These are phyloP conservation scores for Caenorhabditis brenneri DNA, from an alignment of 1,140 invertebrate species.

Conservation along the genomic window DNA sequence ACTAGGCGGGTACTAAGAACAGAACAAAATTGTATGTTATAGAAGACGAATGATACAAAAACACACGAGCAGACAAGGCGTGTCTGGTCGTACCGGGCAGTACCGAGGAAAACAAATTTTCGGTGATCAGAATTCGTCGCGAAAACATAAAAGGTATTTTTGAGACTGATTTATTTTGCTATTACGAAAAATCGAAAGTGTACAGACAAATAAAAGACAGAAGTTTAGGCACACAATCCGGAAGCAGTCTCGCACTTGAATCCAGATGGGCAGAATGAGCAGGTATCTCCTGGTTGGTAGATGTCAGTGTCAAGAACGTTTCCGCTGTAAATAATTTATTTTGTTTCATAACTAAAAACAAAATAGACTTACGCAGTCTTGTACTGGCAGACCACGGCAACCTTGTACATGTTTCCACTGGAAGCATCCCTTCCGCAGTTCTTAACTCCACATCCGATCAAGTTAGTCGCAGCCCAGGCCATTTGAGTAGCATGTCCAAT, in stretches of 20 bases:
- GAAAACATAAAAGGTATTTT: no score
- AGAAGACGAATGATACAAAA: no score
- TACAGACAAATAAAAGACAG: background rate
- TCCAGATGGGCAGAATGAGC: background rate
- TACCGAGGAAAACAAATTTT: no score
- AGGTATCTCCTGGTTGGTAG: background rate
- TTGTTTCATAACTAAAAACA: background rate
- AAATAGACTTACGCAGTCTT: background rate
- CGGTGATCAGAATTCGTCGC: no score
- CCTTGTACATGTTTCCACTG: background rate
- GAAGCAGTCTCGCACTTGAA: background rate
- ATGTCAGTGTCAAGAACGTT: background rate
- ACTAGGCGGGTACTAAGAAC: no score
- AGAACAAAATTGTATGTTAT: no score
- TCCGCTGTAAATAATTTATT: background rate
- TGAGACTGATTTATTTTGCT: background rate
- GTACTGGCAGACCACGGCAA: conserved; percentile 37
- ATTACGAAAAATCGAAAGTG: background rate
- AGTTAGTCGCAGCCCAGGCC: conserved; percentile 24
- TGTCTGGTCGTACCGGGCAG: no score
- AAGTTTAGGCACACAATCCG: background rate
- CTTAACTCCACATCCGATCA: conserved; percentile 40
- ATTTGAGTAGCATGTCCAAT: conserved; percentile 48
- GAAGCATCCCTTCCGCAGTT: background rate
- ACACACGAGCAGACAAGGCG: no score